These are phyloP conservation scores for Characodon lateralis DNA, from an alignment of 2,797 vertebrate genomes.

Conservation along the genomic window DNA sequence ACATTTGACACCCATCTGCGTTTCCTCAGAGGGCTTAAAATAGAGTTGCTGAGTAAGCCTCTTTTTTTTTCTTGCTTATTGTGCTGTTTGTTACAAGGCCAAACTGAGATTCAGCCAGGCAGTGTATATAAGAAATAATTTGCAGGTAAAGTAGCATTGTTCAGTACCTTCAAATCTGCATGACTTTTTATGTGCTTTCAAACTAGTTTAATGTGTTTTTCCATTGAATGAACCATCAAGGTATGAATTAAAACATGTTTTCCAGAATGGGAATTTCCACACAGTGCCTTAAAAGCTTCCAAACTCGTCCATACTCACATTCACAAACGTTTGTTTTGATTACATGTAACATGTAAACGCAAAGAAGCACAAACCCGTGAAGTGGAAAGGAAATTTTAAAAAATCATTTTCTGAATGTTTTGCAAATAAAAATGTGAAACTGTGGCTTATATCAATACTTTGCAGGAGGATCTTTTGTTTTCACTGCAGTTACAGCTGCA, in stretches of 20 bases:
- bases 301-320: not conserved
- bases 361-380: not conserved
- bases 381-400: not conserved
- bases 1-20: constrained; percentile 53
- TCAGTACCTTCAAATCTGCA: not conserved
- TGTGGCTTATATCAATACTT: not conserved
- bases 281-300: not conserved
- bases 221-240: not conserved
- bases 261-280: not conserved
- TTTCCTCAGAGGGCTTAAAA: constrained; percentile 57
- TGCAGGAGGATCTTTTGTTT: not conserved
- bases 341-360: not conserved
- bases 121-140: constrained; percentile 23
- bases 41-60: constrained; percentile 62
- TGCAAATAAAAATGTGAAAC: not conserved
- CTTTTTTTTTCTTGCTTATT: constrained; percentile 44
- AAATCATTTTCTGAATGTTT: not conserved
- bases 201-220: not conserved
- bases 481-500: not conserved
- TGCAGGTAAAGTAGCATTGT: constrained; percentile 11
- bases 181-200: not conserved
- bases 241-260: not conserved
- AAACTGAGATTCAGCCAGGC: constrained; percentile 47
- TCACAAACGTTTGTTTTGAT: not conserved
- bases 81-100: constrained; percentile 47